These are phyloP conservation scores for Myrmophylax atrothorax DNA, from an alignment of 2,113 vertebrate species.

Conservation along the genomic window DNA sequence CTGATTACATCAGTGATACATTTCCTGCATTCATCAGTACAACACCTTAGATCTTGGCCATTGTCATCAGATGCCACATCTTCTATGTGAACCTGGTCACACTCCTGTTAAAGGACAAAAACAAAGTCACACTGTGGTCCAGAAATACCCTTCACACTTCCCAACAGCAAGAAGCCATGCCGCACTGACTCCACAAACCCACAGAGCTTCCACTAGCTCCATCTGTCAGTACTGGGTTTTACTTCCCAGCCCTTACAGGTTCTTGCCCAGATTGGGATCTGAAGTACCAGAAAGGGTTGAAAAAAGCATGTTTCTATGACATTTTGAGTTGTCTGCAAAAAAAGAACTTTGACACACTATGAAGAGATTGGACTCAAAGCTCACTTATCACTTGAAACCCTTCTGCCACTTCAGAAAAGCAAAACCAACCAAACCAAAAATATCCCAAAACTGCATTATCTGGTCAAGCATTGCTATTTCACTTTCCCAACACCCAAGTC, in stretches of 20 bases:
- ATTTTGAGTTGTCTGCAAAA: background rate
- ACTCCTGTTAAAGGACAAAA: slow-evolving; percentile 81
- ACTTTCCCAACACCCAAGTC: background rate
- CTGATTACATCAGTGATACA: background rate
- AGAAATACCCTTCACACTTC: background rate
- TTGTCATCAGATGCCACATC: slow-evolving; percentile 98
- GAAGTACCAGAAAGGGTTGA: background rate
- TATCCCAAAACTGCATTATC: background rate
- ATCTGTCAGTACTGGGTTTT: background rate
- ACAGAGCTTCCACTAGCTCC: background rate
- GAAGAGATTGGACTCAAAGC: background rate
- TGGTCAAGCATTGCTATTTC: background rate
- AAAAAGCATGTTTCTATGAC: background rate
- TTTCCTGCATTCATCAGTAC: background rate
- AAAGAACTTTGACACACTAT: background rate
- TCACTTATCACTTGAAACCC: background rate
- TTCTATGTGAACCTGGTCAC: slow-evolving; percentile 97
- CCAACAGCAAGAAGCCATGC: background rate
- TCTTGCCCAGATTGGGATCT: background rate
- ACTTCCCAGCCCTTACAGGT: background rate
- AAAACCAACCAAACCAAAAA: background rate
- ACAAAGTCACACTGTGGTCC: background rate
- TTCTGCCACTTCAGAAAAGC: background rate
- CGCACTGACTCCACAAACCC: background rate
- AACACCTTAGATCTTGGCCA: slow-evolving; percentile 94